phyloP scores from a whole-genome alignment of 2,888 invertebrate genomes.

The Polymixis flavicincta region DNA sequence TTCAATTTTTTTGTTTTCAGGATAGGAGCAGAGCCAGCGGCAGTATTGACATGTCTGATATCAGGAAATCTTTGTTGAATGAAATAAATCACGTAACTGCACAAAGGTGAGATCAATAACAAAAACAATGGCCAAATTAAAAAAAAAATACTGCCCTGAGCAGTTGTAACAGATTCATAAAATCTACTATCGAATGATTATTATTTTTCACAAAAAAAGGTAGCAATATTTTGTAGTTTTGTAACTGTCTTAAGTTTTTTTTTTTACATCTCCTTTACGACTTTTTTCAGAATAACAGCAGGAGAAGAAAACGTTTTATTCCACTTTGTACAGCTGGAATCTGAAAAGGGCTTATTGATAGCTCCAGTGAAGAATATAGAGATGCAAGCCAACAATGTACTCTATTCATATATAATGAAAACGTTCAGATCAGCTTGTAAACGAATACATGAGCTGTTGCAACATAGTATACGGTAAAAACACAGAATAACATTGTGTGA shows the following conservation, averaged over 20 bases:
- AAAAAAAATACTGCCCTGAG: not conserved
- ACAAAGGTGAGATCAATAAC: conserved; percentile 75
- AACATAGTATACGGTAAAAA: conserved; percentile 91
- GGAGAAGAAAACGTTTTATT: conserved; percentile 94
- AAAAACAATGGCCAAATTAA: not conserved
- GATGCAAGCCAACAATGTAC: conserved; percentile 79
- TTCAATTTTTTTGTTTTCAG: conserved; percentile 80
- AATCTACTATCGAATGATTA: not conserved
- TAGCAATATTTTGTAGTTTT: not conserved
- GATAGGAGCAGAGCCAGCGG: conserved; percentile 92
- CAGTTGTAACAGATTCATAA: not conserved
- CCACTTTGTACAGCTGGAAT: conserved; percentile 94
- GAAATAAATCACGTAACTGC: conserved; percentile 92
- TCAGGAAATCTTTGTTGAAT: conserved; percentile 93
- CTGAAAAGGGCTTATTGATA: conserved; percentile 93
- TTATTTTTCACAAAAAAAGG: not conserved
- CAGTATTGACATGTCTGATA: conserved; percentile 92
- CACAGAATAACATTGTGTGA: not conserved
- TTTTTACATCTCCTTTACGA: not conserved
- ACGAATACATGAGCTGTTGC: conserved; percentile 93
- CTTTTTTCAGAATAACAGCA: conserved; percentile 90
- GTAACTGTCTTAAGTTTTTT: too few relatives aligned
- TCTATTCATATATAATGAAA: conserved; percentile 91
- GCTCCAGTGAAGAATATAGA: conserved; percentile 89
- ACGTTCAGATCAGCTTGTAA: conserved; percentile 94